phyloP scores from a whole-genome alignment of 2,888 invertebrate species.

The Malthinus flaveolus region DNA sequence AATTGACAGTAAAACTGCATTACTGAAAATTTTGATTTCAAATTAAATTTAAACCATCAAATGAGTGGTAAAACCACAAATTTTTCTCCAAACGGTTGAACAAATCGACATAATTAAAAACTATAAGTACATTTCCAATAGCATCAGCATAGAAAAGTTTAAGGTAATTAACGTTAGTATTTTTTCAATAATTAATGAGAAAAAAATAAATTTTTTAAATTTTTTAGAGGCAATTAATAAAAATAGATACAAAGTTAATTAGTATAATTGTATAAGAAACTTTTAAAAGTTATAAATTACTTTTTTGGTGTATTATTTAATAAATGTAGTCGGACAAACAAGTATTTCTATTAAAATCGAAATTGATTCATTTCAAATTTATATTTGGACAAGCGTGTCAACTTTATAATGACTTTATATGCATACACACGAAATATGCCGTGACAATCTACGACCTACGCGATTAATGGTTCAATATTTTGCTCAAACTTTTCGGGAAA shows the following conservation, averaged over 20 bases:
- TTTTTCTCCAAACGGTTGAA: no score
- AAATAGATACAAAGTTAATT: constrained; percentile 3
- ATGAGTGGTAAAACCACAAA: no score
- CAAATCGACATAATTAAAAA: no score
- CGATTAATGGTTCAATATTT: constrained; percentile 33
- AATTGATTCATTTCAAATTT: neutral
- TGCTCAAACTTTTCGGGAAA: constrained; percentile 8
- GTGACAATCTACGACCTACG: constrained; percentile 35
- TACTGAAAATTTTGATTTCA: no score
- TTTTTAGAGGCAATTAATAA: constrained; percentile 1
- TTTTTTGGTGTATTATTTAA: neutral
- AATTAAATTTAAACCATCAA: no score
- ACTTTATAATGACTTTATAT: constrained; percentile 35
- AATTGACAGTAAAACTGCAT: no score
- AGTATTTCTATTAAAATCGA: neutral
- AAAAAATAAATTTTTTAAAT: neutral
- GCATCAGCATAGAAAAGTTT: neutral
- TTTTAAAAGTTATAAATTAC: constrained; percentile 5
- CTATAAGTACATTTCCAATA: no score
- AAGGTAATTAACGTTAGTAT: neutral
- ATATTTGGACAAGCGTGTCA: constrained; percentile 22
- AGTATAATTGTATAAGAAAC: constrained; percentile 1
- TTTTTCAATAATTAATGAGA: neutral
- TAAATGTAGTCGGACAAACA: neutral
- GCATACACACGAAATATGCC: constrained; percentile 36